Evolutionary conservation across 2,888 invertebrate genomes (phyloP), one percentile per base, ranked within the genome.

Genomic region (Stramonita haemastoma): DNA sequence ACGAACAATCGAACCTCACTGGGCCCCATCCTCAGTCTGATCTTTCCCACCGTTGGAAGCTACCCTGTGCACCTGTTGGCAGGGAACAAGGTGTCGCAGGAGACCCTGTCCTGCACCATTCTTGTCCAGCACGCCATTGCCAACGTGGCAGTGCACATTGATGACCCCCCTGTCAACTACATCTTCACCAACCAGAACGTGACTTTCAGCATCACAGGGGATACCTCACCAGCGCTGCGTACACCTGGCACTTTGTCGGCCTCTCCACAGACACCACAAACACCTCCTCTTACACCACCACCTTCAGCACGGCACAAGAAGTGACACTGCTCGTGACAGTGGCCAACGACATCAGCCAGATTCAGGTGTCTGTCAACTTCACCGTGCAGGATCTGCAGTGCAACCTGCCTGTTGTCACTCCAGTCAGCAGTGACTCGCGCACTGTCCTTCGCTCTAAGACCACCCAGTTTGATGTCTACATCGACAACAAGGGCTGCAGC

Each of bases 371-470:
- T 22, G 84, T 92, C 29, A 77, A 83, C 17, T 91, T 94, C 86
- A 88, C 60, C 11, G 91, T 95, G 13, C 90, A 92, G 66, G 91
- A 90, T 19, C 90, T 94, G n/a, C 88, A 88, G 26, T 95, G 94
- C 85, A 81, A 89, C 32, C 88, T 91, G n/a, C 94, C 94, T 22
- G 66, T 36, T 29, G 77, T 94, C 19, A 90, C 90, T 4, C 88
- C 90, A 13, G 92, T 92, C 70, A 93, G 93, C 5, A 88, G 79
- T 17, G n/a, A 88, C 2, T 81, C 90, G 1, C 90, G 91, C 57
- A 90, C 90, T 5, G 88, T 90, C 19, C 89, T 90, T 19, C 90
- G 92, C 34, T 92, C 93, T 22, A 84, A 91, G 29, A 70, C 87
- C 0, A 34, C 93, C 15, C 91, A 91, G 36, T 91, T 94, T 57